phyloP scores from a whole-genome alignment of 1,140 invertebrate genomes.

The Adelges cooleyi region DNA sequence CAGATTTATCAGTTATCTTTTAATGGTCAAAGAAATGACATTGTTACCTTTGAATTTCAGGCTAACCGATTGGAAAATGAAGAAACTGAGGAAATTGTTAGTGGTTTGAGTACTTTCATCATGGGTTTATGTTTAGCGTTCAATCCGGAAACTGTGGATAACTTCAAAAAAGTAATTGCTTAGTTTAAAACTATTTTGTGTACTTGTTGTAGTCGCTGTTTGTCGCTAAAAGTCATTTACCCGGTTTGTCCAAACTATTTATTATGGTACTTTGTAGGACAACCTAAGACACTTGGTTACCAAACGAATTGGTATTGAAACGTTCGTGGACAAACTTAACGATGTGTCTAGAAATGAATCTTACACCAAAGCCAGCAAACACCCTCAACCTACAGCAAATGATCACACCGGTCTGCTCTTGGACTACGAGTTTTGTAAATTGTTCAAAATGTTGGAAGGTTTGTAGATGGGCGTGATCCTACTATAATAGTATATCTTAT shows the following conservation, averaged over 20 bases:
- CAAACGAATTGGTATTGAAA: constrained; percentile 84
- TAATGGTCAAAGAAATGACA: no score
- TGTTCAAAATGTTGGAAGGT: constrained; percentile 71
- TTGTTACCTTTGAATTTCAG: constrained; percentile 34
- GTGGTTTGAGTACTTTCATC: constrained; percentile 87
- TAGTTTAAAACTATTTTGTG: neutral
- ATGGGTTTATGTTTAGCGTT: constrained; percentile 86
- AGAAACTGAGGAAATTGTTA: constrained; percentile 74
- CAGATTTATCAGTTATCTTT: no score
- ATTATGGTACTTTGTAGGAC: constrained; percentile 43
- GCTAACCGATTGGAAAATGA: constrained; percentile 63
- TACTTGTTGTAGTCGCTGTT: no score
- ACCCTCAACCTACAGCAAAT: constrained; percentile 73
- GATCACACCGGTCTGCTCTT: constrained; percentile 68
- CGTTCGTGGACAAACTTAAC: constrained; percentile 72
- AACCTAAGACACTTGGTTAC: constrained; percentile 73
- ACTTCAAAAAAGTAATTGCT: constrained; percentile 53
- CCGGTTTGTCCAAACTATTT: neutral
- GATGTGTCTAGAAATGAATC: constrained; percentile 79
- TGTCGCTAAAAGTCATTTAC: no score
- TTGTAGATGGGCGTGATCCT: constrained; percentile 10
- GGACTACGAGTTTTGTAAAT: constrained; percentile 89
- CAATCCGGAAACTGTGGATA: constrained; percentile 75
- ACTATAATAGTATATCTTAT: neutral
- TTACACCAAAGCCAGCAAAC: constrained; percentile 83